phyloP scores from a whole-genome alignment of 1,140 invertebrate species.

The Hydropsyche tenuis region DNA sequence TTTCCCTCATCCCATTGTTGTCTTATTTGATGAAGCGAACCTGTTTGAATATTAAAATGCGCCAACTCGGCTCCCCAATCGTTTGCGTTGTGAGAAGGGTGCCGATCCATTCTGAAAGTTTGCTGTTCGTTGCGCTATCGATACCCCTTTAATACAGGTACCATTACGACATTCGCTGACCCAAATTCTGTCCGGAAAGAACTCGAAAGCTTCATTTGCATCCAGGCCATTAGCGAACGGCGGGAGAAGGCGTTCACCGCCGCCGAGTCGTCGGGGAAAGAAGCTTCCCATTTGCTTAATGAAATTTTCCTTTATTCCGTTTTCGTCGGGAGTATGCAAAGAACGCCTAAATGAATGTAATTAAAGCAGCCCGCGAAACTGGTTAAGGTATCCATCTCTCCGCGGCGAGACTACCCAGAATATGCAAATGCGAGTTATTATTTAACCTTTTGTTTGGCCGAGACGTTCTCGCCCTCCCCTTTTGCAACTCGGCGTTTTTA shows the following conservation, averaged over 20 bases:
- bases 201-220: slow-evolving; percentile 33
- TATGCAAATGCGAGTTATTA: slow-evolving; percentile 50
- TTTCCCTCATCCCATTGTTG: slow-evolving; percentile 31
- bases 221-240: slow-evolving; percentile 32
- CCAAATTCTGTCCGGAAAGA: slow-evolving; percentile 41
- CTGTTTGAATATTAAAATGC: slow-evolving; percentile 29
- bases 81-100: neutral
- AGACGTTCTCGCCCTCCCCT: slow-evolving; percentile 10
- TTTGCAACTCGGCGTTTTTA: neutral
- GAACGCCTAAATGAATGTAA: slow-evolving; percentile 49
- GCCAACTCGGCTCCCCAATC: neutral
- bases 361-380: slow-evolving; percentile 46
- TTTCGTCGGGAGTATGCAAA: slow-evolving; percentile 37
- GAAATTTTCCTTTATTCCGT: slow-evolving; percentile 41
- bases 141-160: neutral
- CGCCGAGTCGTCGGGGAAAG: slow-evolving; percentile 30
- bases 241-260: too few species aligned
- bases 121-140: too few species aligned
- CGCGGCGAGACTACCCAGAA: slow-evolving; percentile 25
- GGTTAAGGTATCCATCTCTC: slow-evolving; percentile 42
- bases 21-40: slow-evolving; percentile 35
- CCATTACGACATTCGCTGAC: slow-evolving; percentile 38
- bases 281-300: slow-evolving; percentile 47
- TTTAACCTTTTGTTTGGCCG: slow-evolving; percentile 46
- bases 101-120: too few species aligned